Evolutionary conservation across 1,140 invertebrate species (phyloP).

Genomic region (Papilio dardanus): DNA sequence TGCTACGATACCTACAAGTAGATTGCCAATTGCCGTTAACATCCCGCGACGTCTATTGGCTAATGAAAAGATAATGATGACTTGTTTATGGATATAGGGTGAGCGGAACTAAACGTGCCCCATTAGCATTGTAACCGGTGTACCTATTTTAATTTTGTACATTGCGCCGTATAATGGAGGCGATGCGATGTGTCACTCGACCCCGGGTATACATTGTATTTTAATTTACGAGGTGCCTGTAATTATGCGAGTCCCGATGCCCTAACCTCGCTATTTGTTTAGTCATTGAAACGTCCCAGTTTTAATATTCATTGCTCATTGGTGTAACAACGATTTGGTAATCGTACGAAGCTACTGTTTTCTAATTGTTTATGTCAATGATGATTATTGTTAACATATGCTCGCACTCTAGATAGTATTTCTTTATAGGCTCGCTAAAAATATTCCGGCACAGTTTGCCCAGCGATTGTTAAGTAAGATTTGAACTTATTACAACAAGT

Average conservation of each 20-base stretch:
- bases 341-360: background rate
- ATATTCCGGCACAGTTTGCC: background rate
- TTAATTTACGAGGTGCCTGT: conserved; percentile 50
- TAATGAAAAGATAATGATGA: background rate
- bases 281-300: conserved; percentile 46
- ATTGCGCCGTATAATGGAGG: conserved; percentile 59
- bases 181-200: conserved; percentile 60
- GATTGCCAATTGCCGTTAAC: background rate
- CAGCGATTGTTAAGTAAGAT: background rate
- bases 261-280: conserved; percentile 52
- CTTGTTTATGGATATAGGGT: conserved; percentile 12
- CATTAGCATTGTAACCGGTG: conserved; percentile 46
- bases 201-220: conserved; percentile 59
- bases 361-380: background rate
- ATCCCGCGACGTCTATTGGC: background rate
- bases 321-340: conserved; percentile 20
- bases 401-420: background rate
- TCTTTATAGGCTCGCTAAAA: background rate
- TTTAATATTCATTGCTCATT: conserved; percentile 43
- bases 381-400: background rate
- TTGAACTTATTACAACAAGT: background rate
- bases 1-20: background rate
- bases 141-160: conserved; percentile 55
- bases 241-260: conserved; percentile 58
- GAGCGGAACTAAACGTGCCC: conserved; percentile 32